Base-by-base conservation (phyloP, 2,888 invertebrate species). In the Chloromyia formosa region DNA sequence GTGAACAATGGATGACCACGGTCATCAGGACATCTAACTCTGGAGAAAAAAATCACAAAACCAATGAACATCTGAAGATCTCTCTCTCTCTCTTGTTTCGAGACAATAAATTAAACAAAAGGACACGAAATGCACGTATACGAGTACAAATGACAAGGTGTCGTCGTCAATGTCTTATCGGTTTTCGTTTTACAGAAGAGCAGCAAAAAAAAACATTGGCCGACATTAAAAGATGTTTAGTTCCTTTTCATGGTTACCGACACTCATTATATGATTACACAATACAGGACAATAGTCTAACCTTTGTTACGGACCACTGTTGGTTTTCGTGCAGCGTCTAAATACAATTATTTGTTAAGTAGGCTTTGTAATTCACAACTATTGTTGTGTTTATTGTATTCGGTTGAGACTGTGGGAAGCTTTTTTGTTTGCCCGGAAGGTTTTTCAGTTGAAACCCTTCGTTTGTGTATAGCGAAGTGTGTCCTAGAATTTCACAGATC, bases 221-320 rank as follows among this genome's bases (percentile, higher is more conserved):
- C 49, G 49, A 49, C 49, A 49, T 49, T 49, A 49, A 49, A 49
- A 49, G 49, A 49, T 49, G 49, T 49, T 49, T 49, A 49, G 49
- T n/a, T 49, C 16, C 49, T 49, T 49, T 49, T 49, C 49, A 35
- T 49, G 16, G 5, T 49, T 49, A 49, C 49, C 49, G 49, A 12
- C 27, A 4, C 27, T 35, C 27, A 35, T 35, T 35, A 35, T 35
- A 7, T 7, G 27, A 35, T 35, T 12, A 10, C 16, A 49, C 49
- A 49, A 49, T 12, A n/a, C 16, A n/a, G 49, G 16, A 49, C 49
- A 49, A 49, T n/a, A 49, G 16, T 49, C 16, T 49, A 49, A n/a
- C 49, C 49, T 49, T 49, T 49, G 49, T 49, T 49, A 49, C 49
- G 16, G 49, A 10, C 49, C 49, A 49, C 49, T 49, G 49, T 49